Base-by-base conservation (phyloP, 1,140 invertebrate genomes). In the Amyelois transitella region DNA sequence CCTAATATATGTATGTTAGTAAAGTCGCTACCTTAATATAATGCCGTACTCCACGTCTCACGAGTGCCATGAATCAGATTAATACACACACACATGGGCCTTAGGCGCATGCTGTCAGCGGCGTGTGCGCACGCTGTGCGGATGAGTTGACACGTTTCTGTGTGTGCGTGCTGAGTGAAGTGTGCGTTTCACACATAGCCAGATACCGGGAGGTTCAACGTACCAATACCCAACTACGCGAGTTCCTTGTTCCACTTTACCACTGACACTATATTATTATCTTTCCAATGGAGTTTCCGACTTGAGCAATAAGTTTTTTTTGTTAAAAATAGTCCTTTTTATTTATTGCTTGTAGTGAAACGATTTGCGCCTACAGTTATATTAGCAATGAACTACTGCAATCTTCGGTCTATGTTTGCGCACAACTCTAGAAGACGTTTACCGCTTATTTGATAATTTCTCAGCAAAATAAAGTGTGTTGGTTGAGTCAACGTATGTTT, bases 231-330 rank as follows among this genome's bases (percentile, higher is more conserved):
- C 75, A 80, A 72, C 79, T 79, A 74, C 73, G 76, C 77, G 77
- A 87, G 84, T 87, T 87, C 81, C 84, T 87, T 85, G 84, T 87
- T 87, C 81, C 81, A 87, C 84, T 85, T 85, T 83, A 81, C 68
- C 68, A 82, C 81, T 82, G 75, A 76, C 76, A 84, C 75, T 78
- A 77, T 79, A 76, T 81, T 86, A 86, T 86, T 86, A 84, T 81
- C 64, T 66, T 81, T 77, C 68, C 72, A 80, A 77, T 72, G 75
- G 73, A 69, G 72, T 75, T 81, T 80, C 74, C 77, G 64, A 66
- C 60, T 66, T 55, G 64, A 75, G 64, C 66, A 64, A 71, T 59
- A 12, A 38, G 53, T 45, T 62, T 75, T 74, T 72, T 70, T 61
- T 43, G 65, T n/a, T 38, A 63, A 58, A 63, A 55, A 53, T 50